A percentile compares a stretch with the other conserved stretches of the same genome.
These are phyloP conservation scores for Lagocephalus sceleratus DNA, from an alignment of 2,797 vertebrate genomes.

Conservation along the genomic window DNA sequence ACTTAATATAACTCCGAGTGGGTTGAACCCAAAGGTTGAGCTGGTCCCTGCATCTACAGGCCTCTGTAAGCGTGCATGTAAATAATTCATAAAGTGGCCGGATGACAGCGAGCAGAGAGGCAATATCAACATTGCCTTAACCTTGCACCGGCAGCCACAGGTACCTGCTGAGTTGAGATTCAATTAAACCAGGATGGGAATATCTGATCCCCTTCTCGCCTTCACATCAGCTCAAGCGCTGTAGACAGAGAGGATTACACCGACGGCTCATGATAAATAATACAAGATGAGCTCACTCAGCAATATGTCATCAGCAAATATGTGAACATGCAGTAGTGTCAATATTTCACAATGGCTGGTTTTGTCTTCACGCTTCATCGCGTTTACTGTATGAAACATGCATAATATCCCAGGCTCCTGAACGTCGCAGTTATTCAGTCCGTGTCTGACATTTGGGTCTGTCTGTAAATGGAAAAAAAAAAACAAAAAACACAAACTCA, in stretches of 20 bases:
- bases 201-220: slow-evolving; percentile 27
- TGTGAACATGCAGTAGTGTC: not conserved
- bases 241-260: not conserved
- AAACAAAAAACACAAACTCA: too few relatives aligned
- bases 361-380: not conserved
- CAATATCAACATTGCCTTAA: slow-evolving; percentile 44
- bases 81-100: slow-evolving; percentile 56
- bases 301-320: slow-evolving; percentile 4
- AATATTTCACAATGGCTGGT: not conserved
- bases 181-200: slow-evolving; percentile 42
- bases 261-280: slow-evolving; percentile 15
- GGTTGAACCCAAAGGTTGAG: too few relatives aligned
- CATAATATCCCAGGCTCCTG: too few relatives aligned
- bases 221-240: slow-evolving; percentile 8
- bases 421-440: not conserved
- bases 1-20: too few relatives aligned
- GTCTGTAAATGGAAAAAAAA: too few relatives aligned
- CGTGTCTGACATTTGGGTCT: not conserved
- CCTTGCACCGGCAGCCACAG: slow-evolving; percentile 51
- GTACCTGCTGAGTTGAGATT: slow-evolving; percentile 51
- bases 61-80: slow-evolving; percentile 34
- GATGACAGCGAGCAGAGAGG: slow-evolving; percentile 19
- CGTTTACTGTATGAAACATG: too few relatives aligned
- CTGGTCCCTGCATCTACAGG: slow-evolving; percentile 19
- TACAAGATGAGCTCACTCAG: slow-evolving; percentile 4